Conservation (phyloP, 2,888 invertebrate species). For the Hybos culiciformis region DNA sequence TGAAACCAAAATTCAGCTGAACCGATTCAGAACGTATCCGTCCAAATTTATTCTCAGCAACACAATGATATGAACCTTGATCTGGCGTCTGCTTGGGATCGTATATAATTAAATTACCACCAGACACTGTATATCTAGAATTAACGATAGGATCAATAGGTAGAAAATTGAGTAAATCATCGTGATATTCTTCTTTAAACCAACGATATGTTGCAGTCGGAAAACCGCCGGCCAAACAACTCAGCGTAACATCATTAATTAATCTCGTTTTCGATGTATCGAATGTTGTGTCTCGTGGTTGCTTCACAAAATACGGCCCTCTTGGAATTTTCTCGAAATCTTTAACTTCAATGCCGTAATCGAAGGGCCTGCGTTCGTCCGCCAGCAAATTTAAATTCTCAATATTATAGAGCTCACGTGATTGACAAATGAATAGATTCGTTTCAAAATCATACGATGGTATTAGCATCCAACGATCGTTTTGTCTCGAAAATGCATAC, state of each 20-base stretch:
- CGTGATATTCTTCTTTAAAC: conserved; percentile 77
- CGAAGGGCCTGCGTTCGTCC: conserved; percentile 65
- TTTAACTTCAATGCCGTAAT: conserved; percentile 70
- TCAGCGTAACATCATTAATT: conserved; percentile 61
- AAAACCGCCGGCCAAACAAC: conserved; percentile 73
- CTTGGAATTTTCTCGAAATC: conserved; percentile 70
- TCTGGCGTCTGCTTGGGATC: conserved; percentile 69
- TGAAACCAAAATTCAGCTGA: conserved; percentile 74
- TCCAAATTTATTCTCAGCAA: conserved; percentile 80
- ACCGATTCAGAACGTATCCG: conserved; percentile 79
- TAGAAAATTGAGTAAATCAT: conserved; percentile 56
- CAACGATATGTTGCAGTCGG: conserved; percentile 82
- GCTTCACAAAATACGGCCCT: conserved; percentile 78
- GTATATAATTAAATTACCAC: conserved; percentile 80
- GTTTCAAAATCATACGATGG: conserved; percentile 64
- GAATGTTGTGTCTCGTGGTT: conserved; percentile 71
- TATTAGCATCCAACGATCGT: conserved; percentile 74
- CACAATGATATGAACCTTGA: conserved; percentile 82
- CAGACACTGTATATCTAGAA: conserved; percentile 70
- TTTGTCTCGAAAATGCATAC: conserved; percentile 57
- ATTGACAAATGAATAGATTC: conserved; percentile 75
- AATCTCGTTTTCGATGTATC: conserved; percentile 58
- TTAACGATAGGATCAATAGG: conserved; percentile 66
- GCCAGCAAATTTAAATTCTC: conserved; percentile 59
- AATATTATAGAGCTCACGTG: conserved; percentile 25